Base-by-base conservation (phyloP, 1,140 invertebrate genomes). In the Tetragnatha versicolor region DNA sequence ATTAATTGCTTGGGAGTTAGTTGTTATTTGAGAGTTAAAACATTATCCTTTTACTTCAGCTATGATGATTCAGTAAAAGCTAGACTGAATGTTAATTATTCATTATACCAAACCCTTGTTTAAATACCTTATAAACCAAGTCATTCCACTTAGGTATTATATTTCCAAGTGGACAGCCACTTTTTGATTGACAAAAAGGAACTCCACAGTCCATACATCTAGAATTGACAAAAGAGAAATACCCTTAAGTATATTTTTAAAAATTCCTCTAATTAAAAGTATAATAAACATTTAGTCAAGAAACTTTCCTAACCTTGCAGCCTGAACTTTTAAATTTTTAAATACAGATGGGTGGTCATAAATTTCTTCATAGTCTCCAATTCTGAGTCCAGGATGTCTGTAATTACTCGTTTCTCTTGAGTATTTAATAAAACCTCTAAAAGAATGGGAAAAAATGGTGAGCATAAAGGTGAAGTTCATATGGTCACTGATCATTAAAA, bases 131-230 rank as follows among this genome's bases (percentile, higher is more conserved):
- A 55, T 72, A 80, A 6, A 99, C 89, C 0, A 99, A 90, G 86
- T 98, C 94, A 87, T 99, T 99, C 95, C 96, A 99, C 88, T 98
- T 98, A 29, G 98, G 98, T 83, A 99, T 98, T 78, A 99, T 97
- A 85, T 99, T 99, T 47, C 96, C 96, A 14, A 99, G 89, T 3
- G 98, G 97, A 87, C 98, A 99, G 58, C 97, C 97, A 84, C 97
- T 93, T 81, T 93, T 92, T 31, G 94, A 96, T 87, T 99, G 97
- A 86, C 98, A 99, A 87, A 99, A 99, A 12, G 98, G 98, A 31
- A 99, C 95, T 27, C 98, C 98, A 87, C 98, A 99, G 83, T 99
- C 97, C 98, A 99, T 99, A 86, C 98, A 99, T 14, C 88, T 87
- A 33, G 22, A 72, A 27, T 49, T 27, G 20, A 77, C n/a, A 17